Evolutionary conservation across 2,797 vertebrate species (phyloP).

Genomic region (Periophthalmus magnuspinnatus): DNA sequence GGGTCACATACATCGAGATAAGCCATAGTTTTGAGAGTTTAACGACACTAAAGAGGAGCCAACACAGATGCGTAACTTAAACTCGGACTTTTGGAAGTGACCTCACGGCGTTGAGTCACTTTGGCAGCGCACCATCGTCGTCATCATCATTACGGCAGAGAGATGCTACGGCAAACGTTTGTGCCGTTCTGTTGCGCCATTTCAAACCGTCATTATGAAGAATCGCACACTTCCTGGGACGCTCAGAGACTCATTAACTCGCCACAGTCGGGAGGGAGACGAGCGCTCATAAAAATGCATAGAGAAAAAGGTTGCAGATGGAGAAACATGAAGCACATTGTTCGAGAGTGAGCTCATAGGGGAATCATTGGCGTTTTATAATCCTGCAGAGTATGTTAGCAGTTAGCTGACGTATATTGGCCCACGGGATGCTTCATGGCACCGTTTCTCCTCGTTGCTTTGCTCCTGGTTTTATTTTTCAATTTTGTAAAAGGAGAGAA

Average conservation of each 20-base stretch:
- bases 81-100: constrained; percentile 25
- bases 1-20: no score
- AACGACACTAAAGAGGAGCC: background rate
- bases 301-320: constrained; percentile 72
- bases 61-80: background rate
- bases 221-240: constrained; percentile 59
- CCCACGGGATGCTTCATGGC: constrained; percentile 49
- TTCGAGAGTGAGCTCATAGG: constrained; percentile 80
- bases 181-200: constrained; percentile 49
- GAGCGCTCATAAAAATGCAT: constrained; percentile 58
- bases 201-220: constrained; percentile 64
- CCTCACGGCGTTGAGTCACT: constrained; percentile 47
- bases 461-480: constrained; percentile 33
- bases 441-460: constrained; percentile 42
- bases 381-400: constrained; percentile 74
- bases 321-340: constrained; percentile 83
- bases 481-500: constrained; percentile 30
- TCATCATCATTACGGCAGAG: constrained; percentile 29
- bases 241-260: constrained; percentile 60
- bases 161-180: constrained; percentile 64
- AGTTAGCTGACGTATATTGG: constrained; percentile 75
- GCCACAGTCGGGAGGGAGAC: constrained; percentile 60
- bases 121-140: constrained; percentile 29
- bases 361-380: constrained; percentile 79
- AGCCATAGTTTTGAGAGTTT: no score